Evolutionary conservation across 2,797 vertebrate genomes (phyloP), one percentile per base, ranked within the genome.

Genomic region (Stomatorhinus walkeri): DNA sequence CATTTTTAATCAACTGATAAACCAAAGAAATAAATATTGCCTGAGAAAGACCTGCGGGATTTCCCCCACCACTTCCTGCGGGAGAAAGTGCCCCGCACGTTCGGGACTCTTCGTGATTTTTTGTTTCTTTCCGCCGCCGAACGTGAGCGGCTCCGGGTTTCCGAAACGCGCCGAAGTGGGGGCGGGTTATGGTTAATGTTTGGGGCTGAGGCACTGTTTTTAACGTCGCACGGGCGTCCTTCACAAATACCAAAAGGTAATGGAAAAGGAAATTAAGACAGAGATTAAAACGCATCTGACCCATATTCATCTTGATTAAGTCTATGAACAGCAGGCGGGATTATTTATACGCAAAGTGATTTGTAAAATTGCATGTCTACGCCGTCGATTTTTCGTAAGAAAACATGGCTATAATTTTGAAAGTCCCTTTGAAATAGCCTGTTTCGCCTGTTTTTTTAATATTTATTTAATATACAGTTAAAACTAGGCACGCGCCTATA

Each of bases 241-340:
- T 90, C 56, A 88, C 90, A 90, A 92, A 88, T 91, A 91, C 89
- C 83, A 88, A 89, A 61, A 72, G 51, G 79, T 90, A 90, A 92
- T 91, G 89, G 91, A 91, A 90, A 90, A 89, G 89, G 88, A 92
- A 94, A 91, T 91, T 93, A 92, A 85, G 54, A 83, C 90, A 89
- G 64, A 91, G 93, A 94, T 95, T 93, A 94, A 93, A 90, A 90
- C 24, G 24, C 68, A 89, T 93, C 84, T 91, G 94, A 94, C 94
- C 94, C 89, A 94, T 90, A 94, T 95, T 92, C 92, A 90, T 10
- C 72, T 88, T 91, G 88, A 90, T 90, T 92, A 89, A 90, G 86
- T 90, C 88, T 88, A 88, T 90, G 59, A 90, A 85, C 87, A 49
- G 40, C 89, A 85, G 72, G 90, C 7, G 16, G 72, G 89, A 46